Conservation (phyloP, 2,888 invertebrate species). For the Mimumesa dahlbomi region DNA sequence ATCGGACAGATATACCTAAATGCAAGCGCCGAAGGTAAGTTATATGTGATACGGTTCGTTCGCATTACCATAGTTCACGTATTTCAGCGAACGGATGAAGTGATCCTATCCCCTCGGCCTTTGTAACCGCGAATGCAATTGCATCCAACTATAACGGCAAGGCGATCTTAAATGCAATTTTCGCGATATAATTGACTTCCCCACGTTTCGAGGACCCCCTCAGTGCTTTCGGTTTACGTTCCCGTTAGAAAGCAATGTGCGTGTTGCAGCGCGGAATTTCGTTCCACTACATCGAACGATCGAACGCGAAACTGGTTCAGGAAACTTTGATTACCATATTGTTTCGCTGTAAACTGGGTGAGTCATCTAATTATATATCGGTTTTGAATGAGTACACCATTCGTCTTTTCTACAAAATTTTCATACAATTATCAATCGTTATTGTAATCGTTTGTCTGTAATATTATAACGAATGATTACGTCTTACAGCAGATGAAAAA, state of each 20-base stretch:
- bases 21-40: slow-evolving; percentile 11
- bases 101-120: slow-evolving; percentile 43
- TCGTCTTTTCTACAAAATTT: too few relatives aligned
- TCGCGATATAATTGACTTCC: slow-evolving; percentile 58
- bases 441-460: neutral
- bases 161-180: slow-evolving; percentile 61
- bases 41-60: slow-evolving; percentile 20
- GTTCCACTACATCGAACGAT: slow-evolving; percentile 10
- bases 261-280: slow-evolving; percentile 38
- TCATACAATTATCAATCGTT: too few relatives aligned
- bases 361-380: slow-evolving; percentile 20
- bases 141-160: slow-evolving; percentile 61
- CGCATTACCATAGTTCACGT: slow-evolving; percentile 48
- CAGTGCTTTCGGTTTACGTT: slow-evolving; percentile 34
- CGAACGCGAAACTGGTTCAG: slow-evolving; percentile 28
- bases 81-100: slow-evolving; percentile 14
- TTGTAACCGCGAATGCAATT: slow-evolving; percentile 66
- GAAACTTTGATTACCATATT: slow-evolving; percentile 41
- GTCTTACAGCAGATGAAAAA: neutral
- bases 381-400: too few relatives aligned
- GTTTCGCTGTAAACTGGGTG: slow-evolving; percentile 24
- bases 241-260: slow-evolving; percentile 18
- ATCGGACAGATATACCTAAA: slow-evolving; percentile 13
- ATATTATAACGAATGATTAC: neutral
- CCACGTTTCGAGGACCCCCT: slow-evolving; percentile 38